Conservation (phyloP, 2,797 vertebrate genomes). For the Phrynocephalus guinanensis region DNA sequence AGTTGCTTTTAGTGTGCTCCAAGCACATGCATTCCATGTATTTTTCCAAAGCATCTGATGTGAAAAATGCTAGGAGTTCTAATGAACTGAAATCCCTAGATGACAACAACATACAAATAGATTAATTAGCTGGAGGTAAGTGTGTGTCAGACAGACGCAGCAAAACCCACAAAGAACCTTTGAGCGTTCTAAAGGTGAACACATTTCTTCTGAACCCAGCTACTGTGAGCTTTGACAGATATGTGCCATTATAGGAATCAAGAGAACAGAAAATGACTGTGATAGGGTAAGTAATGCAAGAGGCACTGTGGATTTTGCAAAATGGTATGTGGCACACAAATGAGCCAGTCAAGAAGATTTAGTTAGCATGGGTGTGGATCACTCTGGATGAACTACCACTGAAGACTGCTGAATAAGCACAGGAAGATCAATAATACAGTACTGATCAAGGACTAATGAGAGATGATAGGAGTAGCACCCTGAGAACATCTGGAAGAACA, state of each 20-base stretch:
- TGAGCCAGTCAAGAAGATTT: not conserved
- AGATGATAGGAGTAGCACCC: not conserved
- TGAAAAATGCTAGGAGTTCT: not conserved
- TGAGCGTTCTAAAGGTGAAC: not conserved
- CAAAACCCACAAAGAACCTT: not conserved
- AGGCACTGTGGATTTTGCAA: not conserved
- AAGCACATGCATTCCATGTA: slow-evolving; percentile 14
- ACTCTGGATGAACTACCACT: not conserved
- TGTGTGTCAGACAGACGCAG: not conserved
- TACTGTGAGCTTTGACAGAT: not conserved
- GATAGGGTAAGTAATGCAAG: not conserved
- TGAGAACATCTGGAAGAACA: not conserved
- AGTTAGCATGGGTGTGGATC: not conserved
- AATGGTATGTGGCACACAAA: not conserved
- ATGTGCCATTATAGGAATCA: not conserved
- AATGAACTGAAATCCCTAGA: not conserved
- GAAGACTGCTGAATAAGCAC: not conserved
- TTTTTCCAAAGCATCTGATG: not conserved
- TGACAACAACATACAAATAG: not conserved
- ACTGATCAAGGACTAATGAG: not conserved
- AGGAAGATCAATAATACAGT: not conserved
- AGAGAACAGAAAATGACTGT: not conserved
- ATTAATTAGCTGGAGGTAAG: not conserved
- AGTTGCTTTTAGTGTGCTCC: not conserved
- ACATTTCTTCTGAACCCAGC: not conserved